Evolutionary conservation across 1,140 invertebrate genomes (phyloP).

Genomic region (Drosophila paulistorum): DNA sequence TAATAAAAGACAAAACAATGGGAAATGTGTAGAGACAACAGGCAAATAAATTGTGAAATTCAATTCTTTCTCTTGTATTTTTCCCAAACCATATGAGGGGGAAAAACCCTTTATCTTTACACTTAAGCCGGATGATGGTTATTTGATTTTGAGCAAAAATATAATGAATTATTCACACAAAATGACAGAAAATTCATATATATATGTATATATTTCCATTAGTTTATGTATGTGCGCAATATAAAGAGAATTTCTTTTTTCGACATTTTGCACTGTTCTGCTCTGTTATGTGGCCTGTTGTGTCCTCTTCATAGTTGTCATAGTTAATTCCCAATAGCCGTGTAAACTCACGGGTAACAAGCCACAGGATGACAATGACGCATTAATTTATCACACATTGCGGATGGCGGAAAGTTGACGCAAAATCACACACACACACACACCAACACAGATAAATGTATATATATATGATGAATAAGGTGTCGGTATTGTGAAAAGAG

Average conservation of each 20-base stretch:
- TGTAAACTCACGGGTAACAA: conserved; percentile 32
- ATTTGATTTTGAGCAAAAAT: neutral
- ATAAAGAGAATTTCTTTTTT: neutral
- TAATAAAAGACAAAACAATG: neutral
- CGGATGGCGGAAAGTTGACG: neutral
- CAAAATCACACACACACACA: neutral
- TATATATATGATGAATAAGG: neutral
- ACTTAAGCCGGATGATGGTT: neutral
- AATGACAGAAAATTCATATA: too few species aligned
- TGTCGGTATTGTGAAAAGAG: neutral
- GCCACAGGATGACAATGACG: conserved; percentile 46
- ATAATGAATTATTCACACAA: neutral
- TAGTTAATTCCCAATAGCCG: conserved; percentile 32
- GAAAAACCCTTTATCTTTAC: neutral
- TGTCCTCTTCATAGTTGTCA: neutral
- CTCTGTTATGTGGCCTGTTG: neutral
- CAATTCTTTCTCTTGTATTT: neutral
- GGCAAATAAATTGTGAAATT: neutral
- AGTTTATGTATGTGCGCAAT: neutral
- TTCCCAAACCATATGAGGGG: neutral
- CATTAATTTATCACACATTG: conserved; percentile 37
- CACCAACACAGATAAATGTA: neutral
- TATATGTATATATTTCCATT: neutral
- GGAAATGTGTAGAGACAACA: neutral
- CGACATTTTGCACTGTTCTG: conserved; percentile 1